These are phyloP conservation scores for Sycophaga agraensis DNA, from an alignment of 1,140 invertebrate species.

Conservation along the genomic window DNA sequence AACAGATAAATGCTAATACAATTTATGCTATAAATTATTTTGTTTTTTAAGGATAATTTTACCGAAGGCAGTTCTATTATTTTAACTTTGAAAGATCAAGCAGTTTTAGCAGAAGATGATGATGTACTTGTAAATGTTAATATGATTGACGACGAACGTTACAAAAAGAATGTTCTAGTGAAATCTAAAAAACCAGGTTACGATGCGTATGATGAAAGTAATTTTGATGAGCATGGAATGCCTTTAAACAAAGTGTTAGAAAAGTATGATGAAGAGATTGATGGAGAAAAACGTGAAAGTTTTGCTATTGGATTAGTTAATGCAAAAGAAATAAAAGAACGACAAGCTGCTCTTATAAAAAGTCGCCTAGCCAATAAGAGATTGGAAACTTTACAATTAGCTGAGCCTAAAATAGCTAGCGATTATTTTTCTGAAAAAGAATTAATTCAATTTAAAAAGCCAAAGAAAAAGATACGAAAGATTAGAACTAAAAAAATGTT, in stretches of 20 bases:
- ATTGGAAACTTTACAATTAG: slow-evolving; percentile 70
- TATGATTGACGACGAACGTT: slow-evolving; percentile 89
- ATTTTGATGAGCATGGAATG: slow-evolving; percentile 81
- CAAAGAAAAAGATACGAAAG: slow-evolving; percentile 80
- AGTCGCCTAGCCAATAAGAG: slow-evolving; percentile 68
- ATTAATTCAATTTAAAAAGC: slow-evolving; percentile 85
- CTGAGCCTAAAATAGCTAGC: slow-evolving; percentile 72
- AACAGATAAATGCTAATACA: too few species aligned
- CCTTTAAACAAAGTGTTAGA: slow-evolving; percentile 69
- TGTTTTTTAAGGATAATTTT: slow-evolving; percentile 63
- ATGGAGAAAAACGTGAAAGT: slow-evolving; percentile 73
- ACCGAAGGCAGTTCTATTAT: slow-evolving; percentile 83
- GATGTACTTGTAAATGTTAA: slow-evolving; percentile 97
- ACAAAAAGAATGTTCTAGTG: slow-evolving; percentile 82
- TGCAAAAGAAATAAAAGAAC: slow-evolving; percentile 53
- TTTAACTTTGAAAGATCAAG: slow-evolving; percentile 92
- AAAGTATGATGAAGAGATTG: slow-evolving; percentile 97
- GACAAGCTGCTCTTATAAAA: slow-evolving; percentile 59
- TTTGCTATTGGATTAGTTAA: slow-evolving; percentile 76
- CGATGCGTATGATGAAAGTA: slow-evolving; percentile 86
- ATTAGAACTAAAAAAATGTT: slow-evolving; percentile 44
- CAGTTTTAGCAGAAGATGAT: slow-evolving; percentile 80
- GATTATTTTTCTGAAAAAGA: slow-evolving; percentile 89
- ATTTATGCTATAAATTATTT: background rate
- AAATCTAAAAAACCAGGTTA: slow-evolving; percentile 82